Evolutionary conservation across 2,888 invertebrate genomes (phyloP), one percentile per base, ranked within the genome.

Genomic region (Philaethria dido): DNA sequence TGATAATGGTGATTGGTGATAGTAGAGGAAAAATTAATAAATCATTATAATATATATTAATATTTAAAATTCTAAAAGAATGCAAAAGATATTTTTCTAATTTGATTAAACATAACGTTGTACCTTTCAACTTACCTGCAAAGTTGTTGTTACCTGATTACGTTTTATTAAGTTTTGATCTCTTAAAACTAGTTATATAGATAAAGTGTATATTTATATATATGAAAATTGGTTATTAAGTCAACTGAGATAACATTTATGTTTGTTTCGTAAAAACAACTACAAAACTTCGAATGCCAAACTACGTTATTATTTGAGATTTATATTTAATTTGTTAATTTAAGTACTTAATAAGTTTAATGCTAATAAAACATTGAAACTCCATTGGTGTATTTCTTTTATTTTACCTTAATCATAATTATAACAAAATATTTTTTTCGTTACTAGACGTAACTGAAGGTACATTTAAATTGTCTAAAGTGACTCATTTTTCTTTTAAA

Each of bases 231-330:
- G 66, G 63, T 67, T 68, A 67, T 66, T 72, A 69, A 69, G 65
- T 66, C 66, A 67, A 50, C 55, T 62, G 52, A 55, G 45, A 62
- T n/a, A 62, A 61, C 78, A 82, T 85, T 47, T 52, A 84, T 80
- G 78, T 75, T 77, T 77, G 78, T 63, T 64, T 61, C 55, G 62
- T 68, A 62, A 62, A 64, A 63, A 60, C 47, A 64, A 52, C 57
- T 65, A 67, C 63, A 68, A 69, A 66, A 66, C 69, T 73, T 76
- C 76, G 74, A 80, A 84, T 87, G 87, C 89, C 90, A 90, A 89
- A 90, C 84, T 85, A 79, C 83, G 85, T 88, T 88, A 81, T 85
- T 87, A 82, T 83, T 85, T 86, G 87, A 88, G 86, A 87, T 87
- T 88, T 88, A 86, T 75, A 77, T 82, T 83, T 81, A 76, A 76